A percentile compares a stretch with the other conserved stretches of the same genome.
phyloP scores from a whole-genome alignment of 2,113 vertebrate species.

The Macaca mulatta region DNA sequence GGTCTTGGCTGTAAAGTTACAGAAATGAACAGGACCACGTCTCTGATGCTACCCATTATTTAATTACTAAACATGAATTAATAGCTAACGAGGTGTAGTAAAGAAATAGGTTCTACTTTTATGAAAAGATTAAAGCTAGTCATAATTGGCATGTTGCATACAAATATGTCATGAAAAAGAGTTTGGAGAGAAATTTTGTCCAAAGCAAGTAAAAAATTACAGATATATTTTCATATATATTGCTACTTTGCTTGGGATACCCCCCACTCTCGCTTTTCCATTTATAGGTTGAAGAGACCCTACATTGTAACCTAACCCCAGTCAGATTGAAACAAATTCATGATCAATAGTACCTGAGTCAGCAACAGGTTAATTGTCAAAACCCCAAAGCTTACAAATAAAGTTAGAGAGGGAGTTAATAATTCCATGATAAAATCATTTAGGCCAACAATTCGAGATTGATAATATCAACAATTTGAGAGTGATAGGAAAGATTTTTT shows the following conservation, averaged over 20 bases:
- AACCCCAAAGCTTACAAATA: not conserved
- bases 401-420: not conserved
- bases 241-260: not conserved
- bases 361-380: not conserved
- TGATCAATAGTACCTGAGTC: not conserved
- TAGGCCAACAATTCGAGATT: not conserved
- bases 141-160: not conserved
- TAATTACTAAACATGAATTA: constrained; percentile 52
- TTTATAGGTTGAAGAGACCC: not conserved
- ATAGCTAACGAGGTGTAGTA: constrained; percentile 24
- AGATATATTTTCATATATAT: not conserved
- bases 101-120: constrained; percentile 18
- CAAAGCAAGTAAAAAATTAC: not conserved
- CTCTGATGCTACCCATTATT: not conserved
- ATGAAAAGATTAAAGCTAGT: constrained; percentile 26
- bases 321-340: not conserved
- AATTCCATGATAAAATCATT: not conserved
- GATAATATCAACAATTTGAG: not conserved
- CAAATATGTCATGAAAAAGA: constrained; percentile 11
- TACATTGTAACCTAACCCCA: not conserved
- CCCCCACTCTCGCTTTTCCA: not conserved
- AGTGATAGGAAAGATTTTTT: not conserved
- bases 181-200: not conserved
- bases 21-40: not conserved
- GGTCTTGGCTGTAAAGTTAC: not conserved